A percentile compares a stretch with the other conserved stretches of the same genome.
Conservation (phyloP, 2,113 vertebrate genomes). For the Cacatua alba region DNA sequence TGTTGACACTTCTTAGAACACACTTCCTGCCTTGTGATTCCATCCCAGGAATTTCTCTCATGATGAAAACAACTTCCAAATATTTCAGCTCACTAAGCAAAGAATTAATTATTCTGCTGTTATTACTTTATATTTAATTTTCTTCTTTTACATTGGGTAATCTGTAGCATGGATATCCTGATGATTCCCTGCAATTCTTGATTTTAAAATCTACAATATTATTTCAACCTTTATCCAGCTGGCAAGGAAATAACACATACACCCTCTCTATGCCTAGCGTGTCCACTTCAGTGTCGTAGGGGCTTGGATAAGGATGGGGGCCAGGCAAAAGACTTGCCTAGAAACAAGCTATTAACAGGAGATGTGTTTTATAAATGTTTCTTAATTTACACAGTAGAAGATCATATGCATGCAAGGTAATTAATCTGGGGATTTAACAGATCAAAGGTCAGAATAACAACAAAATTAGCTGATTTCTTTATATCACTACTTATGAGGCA, state of each 20-base stretch:
- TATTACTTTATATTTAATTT: background rate
- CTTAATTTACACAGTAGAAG: background rate
- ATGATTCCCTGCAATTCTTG: background rate
- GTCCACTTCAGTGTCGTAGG: background rate
- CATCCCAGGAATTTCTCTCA: background rate
- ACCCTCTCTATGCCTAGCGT: background rate
- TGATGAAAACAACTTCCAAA: background rate
- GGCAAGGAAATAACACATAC: background rate
- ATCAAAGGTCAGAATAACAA: constrained; percentile 58
- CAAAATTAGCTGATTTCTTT: constrained; percentile 38
- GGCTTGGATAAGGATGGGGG: background rate
- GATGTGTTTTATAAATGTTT: background rate
- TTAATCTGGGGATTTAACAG: constrained; percentile 29
- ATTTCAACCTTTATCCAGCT: background rate
- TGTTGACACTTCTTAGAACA: background rate
- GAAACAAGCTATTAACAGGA: background rate
- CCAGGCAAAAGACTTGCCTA: background rate
- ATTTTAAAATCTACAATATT: background rate
- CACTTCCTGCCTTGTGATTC: background rate
- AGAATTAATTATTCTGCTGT: background rate
- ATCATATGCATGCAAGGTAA: background rate
- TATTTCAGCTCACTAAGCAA: background rate
- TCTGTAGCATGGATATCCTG: background rate
- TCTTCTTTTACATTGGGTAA: background rate
- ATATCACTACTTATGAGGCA: background rate